Conservation (phyloP, 2,888 invertebrate species). For the Crematogaster levior region DNA sequence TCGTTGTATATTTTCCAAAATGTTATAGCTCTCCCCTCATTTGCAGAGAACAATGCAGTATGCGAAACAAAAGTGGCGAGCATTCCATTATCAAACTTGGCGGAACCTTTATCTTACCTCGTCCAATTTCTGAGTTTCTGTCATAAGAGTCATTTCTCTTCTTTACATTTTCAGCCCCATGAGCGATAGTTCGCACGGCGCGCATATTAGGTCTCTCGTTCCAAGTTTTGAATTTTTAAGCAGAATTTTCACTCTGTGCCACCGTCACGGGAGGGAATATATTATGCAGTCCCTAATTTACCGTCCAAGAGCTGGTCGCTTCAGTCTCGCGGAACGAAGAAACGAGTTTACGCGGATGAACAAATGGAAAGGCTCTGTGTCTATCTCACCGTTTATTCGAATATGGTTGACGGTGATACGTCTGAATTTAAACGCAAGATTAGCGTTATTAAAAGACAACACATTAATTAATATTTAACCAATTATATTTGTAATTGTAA, state of each 20-base stretch:
- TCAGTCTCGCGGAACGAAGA: conserved; percentile 31
- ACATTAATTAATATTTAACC: conserved; percentile 1
- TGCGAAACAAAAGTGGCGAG: conserved; percentile 25
- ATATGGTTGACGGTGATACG: background rate
- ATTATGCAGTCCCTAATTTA: conserved; percentile 58
- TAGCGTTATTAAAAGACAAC: background rate
- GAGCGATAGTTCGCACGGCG: conserved; percentile 54
- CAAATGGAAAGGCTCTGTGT: conserved; percentile 36
- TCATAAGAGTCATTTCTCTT: conserved; percentile 49
- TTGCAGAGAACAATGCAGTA: background rate
- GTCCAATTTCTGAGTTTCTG: conserved; percentile 52
- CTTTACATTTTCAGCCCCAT: conserved; percentile 39
- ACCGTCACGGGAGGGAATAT: conserved; percentile 51
- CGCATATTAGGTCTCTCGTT: conserved; percentile 57
- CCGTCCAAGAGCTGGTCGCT: conserved; percentile 28
- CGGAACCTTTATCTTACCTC: conserved; percentile 40
- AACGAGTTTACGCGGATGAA: conserved; percentile 40
- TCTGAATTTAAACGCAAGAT: background rate
- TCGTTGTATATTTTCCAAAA: background rate
- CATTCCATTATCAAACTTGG: conserved; percentile 47
- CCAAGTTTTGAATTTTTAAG: conserved; percentile 60
- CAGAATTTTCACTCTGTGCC: conserved; percentile 56
- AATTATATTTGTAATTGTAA: background rate
- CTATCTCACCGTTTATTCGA: conserved; percentile 24
- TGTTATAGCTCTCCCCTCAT: background rate